Base-by-base conservation (phyloP, 2,797 vertebrate species). In the Megalops cyprinoides region DNA sequence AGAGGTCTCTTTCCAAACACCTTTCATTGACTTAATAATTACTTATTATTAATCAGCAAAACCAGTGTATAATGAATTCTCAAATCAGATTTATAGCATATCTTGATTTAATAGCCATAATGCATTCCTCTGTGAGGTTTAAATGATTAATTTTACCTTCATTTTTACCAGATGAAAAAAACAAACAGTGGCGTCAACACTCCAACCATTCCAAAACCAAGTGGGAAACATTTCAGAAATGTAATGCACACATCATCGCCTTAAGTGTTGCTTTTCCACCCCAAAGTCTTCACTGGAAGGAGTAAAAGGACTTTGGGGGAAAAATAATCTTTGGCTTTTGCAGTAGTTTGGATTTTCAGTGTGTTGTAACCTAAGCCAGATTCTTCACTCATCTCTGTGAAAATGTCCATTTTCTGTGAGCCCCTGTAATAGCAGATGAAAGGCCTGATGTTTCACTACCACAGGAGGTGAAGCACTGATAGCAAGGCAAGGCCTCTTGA, bases 61-160 rank as follows among this genome's bases (percentile, higher is more conserved):
- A 80, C 85, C 84, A 80, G 79, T 85, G 76, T 80, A 83, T 34
- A 53, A 82, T 85, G 79, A 74, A 83, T 89, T 82, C 85, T 62
- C 82, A 82, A 79, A 93, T 91, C 90, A 90, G 67, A 89, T 86
- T 75, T 87, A 79, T 81, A 81, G 85, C 82, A 82, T 78, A 85
- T 83, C 80, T 92, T 92, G 90, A 94, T 94, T 94, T 91, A 90
- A 93, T 88, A 81, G 87, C 83, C 82, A 84, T 88, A 92, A 92
- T 84, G 87, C 92, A 94, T 93, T 93, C 94, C 91, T 46, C 86
- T 87, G 86, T 92, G 93, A 94, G 90, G 92, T 93, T 94, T 92
- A 90, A 93, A 90, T 86, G 90, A 91, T 93, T 87, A 84, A 91
- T 92, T 93, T 91, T 51, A 75, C 25, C 48, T 75, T 49, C 28